Base-by-base conservation (phyloP, 2,888 invertebrate genomes). In the Dynastes hyllus region DNA sequence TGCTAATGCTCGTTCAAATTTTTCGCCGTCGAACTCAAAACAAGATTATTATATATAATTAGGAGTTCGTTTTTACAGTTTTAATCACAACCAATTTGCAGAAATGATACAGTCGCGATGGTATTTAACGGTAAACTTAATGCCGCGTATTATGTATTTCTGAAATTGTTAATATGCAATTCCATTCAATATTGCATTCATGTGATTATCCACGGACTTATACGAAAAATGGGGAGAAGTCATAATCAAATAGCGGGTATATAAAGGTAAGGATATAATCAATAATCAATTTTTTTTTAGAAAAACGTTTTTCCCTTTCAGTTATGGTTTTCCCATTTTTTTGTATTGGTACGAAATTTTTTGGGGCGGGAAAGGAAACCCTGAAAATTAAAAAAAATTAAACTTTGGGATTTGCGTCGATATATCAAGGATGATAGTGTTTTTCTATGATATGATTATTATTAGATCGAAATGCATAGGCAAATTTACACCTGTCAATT, bases 61-160 rank as follows among this genome's bases (percentile, higher is more conserved):
- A 69, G 22, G 69, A 27, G 51, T 75, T 61, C 73, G 55, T 73
- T 61, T 75, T 75, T 75, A 75, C 73, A 75, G 73, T 75, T 75
- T 75, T 63, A 75, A 75, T 75, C 73, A 61, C 66, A 70, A 69
- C 27, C 76, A 80, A 80, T 80, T 80, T 75, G 55, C 73, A 75
- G 61, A 75, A 75, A 61, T 75, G 61, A 61, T 61, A 61, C n/a
- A 61, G n/a, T 27, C 61, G 58, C 45, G 50, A 75, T 63, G 29
- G 61, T n/a, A 61, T 61, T 75, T 75, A 75, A 75, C 73, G 73
- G 73, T 75, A 75, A 22, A 27, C 22, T 61, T 75, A 63, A 75
- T 61, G 45, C 29, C 3, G n/a, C 22, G 73, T 13, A 61, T 61
- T 75, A 16, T 16, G 16, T 16, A 75, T 58, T 58, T 40, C 58